phyloP scores from a whole-genome alignment of 2,888 invertebrate species.

The Lepidochitona cinerea region DNA sequence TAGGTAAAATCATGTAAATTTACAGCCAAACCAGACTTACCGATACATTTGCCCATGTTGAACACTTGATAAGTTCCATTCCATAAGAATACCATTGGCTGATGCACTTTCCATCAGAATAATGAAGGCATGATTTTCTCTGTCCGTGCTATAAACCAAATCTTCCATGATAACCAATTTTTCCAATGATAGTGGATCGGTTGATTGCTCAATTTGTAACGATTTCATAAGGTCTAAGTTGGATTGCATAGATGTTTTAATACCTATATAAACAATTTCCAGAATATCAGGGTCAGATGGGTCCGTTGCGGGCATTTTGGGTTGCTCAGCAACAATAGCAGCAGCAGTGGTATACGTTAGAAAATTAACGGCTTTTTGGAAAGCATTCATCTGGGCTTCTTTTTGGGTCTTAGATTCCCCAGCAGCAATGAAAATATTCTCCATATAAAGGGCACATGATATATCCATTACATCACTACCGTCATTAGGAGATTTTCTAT shows the following conservation, averaged over 20 bases:
- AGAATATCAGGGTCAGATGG: slow-evolving; percentile 33
- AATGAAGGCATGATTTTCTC: slow-evolving; percentile 49
- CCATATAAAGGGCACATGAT: slow-evolving; percentile 47
- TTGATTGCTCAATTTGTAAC: slow-evolving; percentile 23
- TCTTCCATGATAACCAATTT: slow-evolving; percentile 49
- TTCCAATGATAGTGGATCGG: slow-evolving; percentile 25
- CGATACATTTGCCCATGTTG: too few species aligned
- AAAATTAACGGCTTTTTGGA: slow-evolving; percentile 35
- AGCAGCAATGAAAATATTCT: slow-evolving; percentile 41
- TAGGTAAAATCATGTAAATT: too few species aligned
- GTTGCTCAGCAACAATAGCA: slow-evolving; percentile 36
- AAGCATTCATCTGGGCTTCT: slow-evolving; percentile 39
- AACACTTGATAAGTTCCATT: slow-evolving; percentile 42
- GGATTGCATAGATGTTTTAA: slow-evolving; percentile 40
- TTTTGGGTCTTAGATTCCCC: slow-evolving; percentile 36
- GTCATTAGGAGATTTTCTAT: slow-evolving; percentile 20
- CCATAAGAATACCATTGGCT: slow-evolving; percentile 45
- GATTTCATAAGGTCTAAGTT: slow-evolving; percentile 41
- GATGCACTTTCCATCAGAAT: slow-evolving; percentile 51
- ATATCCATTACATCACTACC: slow-evolving; percentile 9
- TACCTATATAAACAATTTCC: slow-evolving; percentile 44
- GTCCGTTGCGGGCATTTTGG: slow-evolving; percentile 36
- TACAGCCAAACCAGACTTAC: too few species aligned
- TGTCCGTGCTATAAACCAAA: slow-evolving; percentile 47
- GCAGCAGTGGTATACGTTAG: slow-evolving; percentile 35